Percentiles rank a stretch among this genome's conserved stretches.
These are phyloP conservation scores for Riptortus pedestris DNA, from an alignment of 1,140 invertebrate genomes.

Conservation along the genomic window DNA sequence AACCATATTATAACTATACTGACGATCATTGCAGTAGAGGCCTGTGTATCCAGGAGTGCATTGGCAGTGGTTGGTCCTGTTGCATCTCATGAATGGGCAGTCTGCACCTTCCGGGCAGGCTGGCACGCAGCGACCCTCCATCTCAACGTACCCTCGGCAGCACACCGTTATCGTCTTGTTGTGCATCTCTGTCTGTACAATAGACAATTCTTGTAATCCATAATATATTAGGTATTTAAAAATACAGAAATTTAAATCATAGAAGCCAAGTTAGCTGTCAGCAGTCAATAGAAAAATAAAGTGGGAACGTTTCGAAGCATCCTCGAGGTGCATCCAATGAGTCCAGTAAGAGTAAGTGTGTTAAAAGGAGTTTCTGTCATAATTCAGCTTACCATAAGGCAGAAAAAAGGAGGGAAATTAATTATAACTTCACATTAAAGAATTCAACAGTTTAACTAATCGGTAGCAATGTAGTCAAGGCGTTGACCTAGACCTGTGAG, in stretches of 20 bases:
- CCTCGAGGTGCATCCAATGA: no score
- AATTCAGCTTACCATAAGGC: no score
- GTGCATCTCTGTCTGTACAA: constrained; percentile 30
- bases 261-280: no score
- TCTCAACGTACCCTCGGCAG: constrained; percentile 29
- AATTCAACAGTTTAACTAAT: no score
- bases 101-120: constrained; percentile 26
- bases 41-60: constrained; percentile 71
- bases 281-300: background rate
- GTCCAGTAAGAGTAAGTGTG: no score
- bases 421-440: no score
- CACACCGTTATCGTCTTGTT: constrained; percentile 31
- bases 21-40: constrained; percentile 61
- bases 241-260: background rate
- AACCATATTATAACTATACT: no score
- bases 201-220: background rate
- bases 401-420: no score
- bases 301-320: no score
- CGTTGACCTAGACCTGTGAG: no score
- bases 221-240: background rate
- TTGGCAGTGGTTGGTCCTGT: constrained; percentile 47
- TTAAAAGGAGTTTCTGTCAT: no score
- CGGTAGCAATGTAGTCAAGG: no score
- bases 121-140: constrained; percentile 29
- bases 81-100: constrained; percentile 30